Evolutionary conservation across 2,888 invertebrate genomes (phyloP).

Genomic region (Odontomyia ornata): DNA sequence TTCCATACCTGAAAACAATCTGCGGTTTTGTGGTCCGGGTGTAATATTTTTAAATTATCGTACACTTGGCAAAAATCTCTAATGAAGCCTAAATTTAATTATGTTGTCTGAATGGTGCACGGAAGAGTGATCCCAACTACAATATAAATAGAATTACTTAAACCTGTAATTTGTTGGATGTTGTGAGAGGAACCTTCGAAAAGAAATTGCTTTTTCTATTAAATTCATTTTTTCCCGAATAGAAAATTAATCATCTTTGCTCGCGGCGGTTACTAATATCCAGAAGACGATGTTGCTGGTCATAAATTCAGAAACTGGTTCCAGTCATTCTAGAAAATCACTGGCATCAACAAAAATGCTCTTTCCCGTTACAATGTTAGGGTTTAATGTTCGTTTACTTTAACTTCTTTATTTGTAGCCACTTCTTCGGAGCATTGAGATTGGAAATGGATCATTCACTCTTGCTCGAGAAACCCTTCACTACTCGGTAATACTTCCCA

Average conservation of each 20-base stretch:
- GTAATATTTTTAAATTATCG: not conserved
- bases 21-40: not conserved
- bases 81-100: conserved; percentile 6
- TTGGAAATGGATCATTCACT: conserved; percentile 2
- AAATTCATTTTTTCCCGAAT: not conserved
- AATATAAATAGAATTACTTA: too few relatives aligned
- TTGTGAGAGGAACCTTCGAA: too few relatives aligned
- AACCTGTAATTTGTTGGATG: too few relatives aligned
- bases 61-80: not conserved
- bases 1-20: not conserved
- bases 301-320: conserved; percentile 1
- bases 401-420: not conserved
- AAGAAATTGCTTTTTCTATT: too few relatives aligned
- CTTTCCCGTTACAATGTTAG: conserved; percentile 7
- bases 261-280: not conserved
- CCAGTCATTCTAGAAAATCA: not conserved
- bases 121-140: not conserved
- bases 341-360: not conserved
- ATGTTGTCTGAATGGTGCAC: not conserved
- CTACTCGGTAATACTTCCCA: not conserved
- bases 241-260: not conserved
- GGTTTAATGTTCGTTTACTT: not conserved
- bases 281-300: not conserved
- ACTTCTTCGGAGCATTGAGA: not conserved
- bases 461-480: not conserved